Percentiles rank a stretch among this genome's conserved stretches.
Conservation (phyloP, 1,140 invertebrate genomes). For the Brachionus plicatilis region DNA sequence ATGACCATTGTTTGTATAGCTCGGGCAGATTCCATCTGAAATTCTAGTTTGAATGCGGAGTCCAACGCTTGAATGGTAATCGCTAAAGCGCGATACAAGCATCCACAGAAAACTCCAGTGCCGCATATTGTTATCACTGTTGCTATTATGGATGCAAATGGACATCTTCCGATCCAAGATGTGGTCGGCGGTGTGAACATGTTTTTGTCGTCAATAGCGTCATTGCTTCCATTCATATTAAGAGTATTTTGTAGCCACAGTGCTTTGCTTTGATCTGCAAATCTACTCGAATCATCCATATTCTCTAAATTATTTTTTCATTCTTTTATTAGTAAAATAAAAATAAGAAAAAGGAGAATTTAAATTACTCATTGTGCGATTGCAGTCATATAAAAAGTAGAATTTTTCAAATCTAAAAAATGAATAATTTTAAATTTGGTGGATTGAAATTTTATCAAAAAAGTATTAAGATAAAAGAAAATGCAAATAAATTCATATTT, state of each 20-base stretch:
- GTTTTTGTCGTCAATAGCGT: background rate
- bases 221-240: constrained; percentile 15
- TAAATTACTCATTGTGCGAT: constrained; percentile 4
- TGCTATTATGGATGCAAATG: constrained; percentile 36
- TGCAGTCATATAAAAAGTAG: background rate
- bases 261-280: constrained; percentile 38
- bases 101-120: constrained; percentile 36
- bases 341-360: background rate
- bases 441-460: background rate
- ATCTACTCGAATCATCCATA: constrained; percentile 30
- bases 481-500: background rate
- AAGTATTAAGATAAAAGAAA: background rate
- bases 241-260: constrained; percentile 14
- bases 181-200: background rate
- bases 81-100: background rate
- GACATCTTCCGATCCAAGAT: constrained; percentile 17
- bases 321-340: background rate
- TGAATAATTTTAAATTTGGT: background rate
- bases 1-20: constrained; percentile 13
- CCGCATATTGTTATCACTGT: constrained; percentile 22
- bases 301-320: background rate
- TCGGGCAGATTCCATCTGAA: constrained; percentile 25
- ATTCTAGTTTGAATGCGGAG: constrained; percentile 4
- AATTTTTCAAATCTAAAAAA: background rate
- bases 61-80: background rate